These are phyloP conservation scores for Clarias laeviceps DNA, from an alignment of 2,797 vertebrate species.

Conservation along the genomic window DNA sequence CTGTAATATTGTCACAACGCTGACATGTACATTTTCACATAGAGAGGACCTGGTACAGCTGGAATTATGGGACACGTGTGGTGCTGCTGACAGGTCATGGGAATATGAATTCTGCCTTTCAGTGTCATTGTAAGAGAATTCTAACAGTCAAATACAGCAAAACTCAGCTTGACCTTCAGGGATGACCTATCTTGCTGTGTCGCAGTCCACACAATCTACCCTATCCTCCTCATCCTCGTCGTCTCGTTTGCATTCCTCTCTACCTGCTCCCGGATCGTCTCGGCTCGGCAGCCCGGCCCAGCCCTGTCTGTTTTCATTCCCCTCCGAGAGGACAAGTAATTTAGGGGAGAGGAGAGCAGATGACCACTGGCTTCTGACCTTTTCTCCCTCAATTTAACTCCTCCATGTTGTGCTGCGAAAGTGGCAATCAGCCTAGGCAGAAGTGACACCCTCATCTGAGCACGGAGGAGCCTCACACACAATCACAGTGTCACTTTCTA, in stretches of 20 bases:
- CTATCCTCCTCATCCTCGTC: constrained; percentile 48
- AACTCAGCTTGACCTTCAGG: constrained; percentile 56
- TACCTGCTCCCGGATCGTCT: constrained; percentile 65
- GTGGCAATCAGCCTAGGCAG: constrained; percentile 77
- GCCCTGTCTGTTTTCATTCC: constrained; percentile 80
- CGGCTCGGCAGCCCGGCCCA: constrained; percentile 59
- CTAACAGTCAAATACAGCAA: background rate
- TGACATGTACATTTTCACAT: constrained; percentile 7
- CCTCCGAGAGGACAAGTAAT: constrained; percentile 73
- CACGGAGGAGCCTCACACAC: constrained; percentile 63
- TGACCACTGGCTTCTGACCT: constrained; percentile 83
- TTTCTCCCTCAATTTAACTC: constrained; percentile 86
- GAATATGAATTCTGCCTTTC: background rate
- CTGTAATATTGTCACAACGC: background rate
- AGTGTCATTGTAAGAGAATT: constrained; percentile 14
- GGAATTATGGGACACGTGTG: constrained; percentile 8
- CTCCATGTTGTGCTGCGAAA: constrained; percentile 65
- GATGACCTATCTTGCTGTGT: constrained; percentile 46
- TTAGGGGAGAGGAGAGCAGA: constrained; percentile 75
- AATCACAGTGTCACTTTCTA: constrained; percentile 78
- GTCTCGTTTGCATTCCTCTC: constrained; percentile 62
- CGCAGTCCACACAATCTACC: constrained; percentile 34
- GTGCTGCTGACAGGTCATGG: constrained; percentile 25
- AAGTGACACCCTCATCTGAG: constrained; percentile 83
- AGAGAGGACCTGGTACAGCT: background rate